A percentile compares a stretch with the other conserved stretches of the same genome.
Evolutionary conservation across 2,113 vertebrate genomes (phyloP).

Genomic region (Danionella cerebrum): DNA sequence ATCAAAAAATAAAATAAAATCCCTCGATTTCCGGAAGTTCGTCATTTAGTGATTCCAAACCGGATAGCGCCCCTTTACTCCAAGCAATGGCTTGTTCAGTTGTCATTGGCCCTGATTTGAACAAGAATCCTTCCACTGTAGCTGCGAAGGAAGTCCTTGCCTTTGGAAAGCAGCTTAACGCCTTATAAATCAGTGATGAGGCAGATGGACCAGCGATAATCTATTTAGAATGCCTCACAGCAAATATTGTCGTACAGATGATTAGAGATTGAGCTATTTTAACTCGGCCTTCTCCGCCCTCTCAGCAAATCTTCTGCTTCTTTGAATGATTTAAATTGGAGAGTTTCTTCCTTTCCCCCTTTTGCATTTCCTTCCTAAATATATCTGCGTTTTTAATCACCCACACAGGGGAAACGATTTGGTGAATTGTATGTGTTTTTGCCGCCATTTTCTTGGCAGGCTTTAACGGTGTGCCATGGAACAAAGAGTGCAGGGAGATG

Average conservation of each 20-base stretch:
- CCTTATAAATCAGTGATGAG: constrained; percentile 99
- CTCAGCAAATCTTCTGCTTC: constrained; percentile 50
- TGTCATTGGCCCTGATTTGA: constrained; percentile 77
- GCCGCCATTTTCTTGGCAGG: constrained; percentile 27
- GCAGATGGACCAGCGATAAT: constrained; percentile 99
- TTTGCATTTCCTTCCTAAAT: constrained; percentile 34
- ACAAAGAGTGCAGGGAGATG: constrained; percentile 76
- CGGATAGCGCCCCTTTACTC: constrained; percentile 44
- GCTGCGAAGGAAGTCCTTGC: constrained; percentile 73
- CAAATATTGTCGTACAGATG: constrained; percentile 99
- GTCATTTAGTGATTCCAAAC: constrained; percentile 43
- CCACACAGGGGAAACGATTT: constrained; percentile 51
- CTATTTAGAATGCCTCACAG: constrained; percentile 99
- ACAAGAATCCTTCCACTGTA: constrained; percentile 87
- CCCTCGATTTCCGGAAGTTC: constrained; percentile 71
- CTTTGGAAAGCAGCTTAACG: constrained; percentile 97
- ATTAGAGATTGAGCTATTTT: constrained; percentile 95
- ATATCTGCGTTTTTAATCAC: constrained; percentile 66
- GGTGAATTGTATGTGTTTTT: constrained; percentile 15
- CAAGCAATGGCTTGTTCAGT: constrained; percentile 69
- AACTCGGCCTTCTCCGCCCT: constrained; percentile 66
- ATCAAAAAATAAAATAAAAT: constrained; percentile 48
- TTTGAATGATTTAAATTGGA: constrained; percentile 48
- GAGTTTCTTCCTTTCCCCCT: constrained; percentile 46
- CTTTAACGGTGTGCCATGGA: constrained; percentile 49